Evolutionary conservation across 2,797 vertebrate species (phyloP).

Genomic region (Catostomus latipinnis): DNA sequence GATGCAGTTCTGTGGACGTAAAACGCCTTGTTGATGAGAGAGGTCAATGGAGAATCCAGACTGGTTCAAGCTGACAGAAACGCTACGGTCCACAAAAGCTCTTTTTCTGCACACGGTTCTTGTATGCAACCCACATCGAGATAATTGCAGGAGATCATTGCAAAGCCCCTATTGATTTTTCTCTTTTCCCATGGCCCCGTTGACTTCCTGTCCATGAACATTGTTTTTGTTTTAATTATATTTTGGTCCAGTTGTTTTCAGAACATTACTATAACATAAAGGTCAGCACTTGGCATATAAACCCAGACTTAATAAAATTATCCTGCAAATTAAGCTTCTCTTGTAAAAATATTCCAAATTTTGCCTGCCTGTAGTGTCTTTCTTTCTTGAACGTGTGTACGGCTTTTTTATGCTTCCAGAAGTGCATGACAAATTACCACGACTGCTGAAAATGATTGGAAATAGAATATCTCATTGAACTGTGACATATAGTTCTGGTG

Average conservation of each 20-base stretch:
- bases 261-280: slow-evolving; percentile 21
- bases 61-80: too few relatives aligned
- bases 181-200: slow-evolving; percentile 26
- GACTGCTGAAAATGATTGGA: background rate
- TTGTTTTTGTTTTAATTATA: slow-evolving; percentile 9
- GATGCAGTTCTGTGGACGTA: too few relatives aligned
- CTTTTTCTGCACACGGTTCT: too few relatives aligned
- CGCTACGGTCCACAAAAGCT: too few relatives aligned
- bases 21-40: too few relatives aligned
- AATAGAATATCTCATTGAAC: background rate
- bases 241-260: background rate
- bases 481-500: background rate
- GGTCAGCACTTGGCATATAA: slow-evolving; percentile 12
- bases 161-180: slow-evolving; percentile 31
- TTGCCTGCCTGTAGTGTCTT: background rate
- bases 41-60: too few relatives aligned
- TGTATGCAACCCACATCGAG: too few relatives aligned
- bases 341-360: too few relatives aligned
- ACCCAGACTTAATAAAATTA: background rate
- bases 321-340: background rate
- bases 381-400: background rate
- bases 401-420: background rate
- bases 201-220: slow-evolving; percentile 12
- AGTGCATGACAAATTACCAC: background rate
- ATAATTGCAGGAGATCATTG: background rate